Evolutionary conservation across 2,888 invertebrate genomes (phyloP).

Genomic region (Epirrita christyi): DNA sequence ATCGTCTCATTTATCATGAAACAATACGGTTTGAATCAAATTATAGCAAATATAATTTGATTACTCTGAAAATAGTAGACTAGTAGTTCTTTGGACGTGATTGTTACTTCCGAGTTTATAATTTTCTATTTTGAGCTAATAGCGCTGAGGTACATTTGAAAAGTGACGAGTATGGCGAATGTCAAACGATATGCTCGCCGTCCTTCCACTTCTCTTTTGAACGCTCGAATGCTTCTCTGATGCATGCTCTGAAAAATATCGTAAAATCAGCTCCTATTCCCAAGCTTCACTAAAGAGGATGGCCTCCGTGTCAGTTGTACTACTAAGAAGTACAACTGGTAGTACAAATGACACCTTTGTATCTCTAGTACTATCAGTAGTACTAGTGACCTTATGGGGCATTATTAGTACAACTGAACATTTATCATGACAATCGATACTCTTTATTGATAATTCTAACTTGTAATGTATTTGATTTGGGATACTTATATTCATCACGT

Average conservation of each 20-base stretch:
- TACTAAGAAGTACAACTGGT: too few relatives aligned
- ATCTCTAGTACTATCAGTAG: too few relatives aligned
- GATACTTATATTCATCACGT: too few relatives aligned
- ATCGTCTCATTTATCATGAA: slow-evolving; percentile 8
- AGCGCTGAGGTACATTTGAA: slow-evolving; percentile 12
- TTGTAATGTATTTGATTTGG: too few relatives aligned
- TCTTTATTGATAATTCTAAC: too few relatives aligned
- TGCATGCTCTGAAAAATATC: slow-evolving; percentile 86
- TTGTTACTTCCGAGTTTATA: slow-evolving; percentile 14
- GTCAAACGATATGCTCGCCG: slow-evolving; percentile 70
- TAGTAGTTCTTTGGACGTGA: slow-evolving; percentile 21
- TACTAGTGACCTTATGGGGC: too few relatives aligned
- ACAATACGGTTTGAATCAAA: background rate
- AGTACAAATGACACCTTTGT: too few relatives aligned
- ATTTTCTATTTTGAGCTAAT: slow-evolving; percentile 14
- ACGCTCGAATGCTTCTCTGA: slow-evolving; percentile 90
- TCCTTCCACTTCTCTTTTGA: slow-evolving; percentile 84
- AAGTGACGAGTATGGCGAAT: background rate
- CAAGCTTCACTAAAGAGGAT: background rate
- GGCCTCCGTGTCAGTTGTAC: too few relatives aligned
- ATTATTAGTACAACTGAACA: too few relatives aligned
- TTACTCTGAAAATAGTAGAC: slow-evolving; percentile 13
- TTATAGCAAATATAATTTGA: slow-evolving; percentile 1
- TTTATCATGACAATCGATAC: too few relatives aligned
- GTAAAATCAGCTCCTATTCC: background rate